These are phyloP conservation scores for Leptoteleia sp. DNA, from an alignment of 1,140 invertebrate species.

Conservation along the genomic window DNA sequence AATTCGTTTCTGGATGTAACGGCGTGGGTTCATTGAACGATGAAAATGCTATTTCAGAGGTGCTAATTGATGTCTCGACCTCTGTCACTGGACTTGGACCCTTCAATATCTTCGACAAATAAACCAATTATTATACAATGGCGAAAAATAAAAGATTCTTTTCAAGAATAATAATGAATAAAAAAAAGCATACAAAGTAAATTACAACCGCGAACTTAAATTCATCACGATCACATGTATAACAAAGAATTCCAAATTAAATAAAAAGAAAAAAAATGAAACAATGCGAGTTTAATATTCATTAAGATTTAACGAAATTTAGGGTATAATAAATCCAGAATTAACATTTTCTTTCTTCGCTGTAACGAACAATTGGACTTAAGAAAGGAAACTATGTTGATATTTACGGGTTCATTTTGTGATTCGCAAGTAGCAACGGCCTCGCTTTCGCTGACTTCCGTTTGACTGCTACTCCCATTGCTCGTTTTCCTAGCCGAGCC, in stretches of 20 bases:
- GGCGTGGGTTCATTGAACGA: slow-evolving; percentile 40
- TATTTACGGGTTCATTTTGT: slow-evolving; percentile 70
- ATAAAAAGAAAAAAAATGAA: too few relatives aligned
- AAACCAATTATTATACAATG: slow-evolving; percentile 37
- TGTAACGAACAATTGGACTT: too few relatives aligned
- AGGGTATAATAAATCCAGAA: too few relatives aligned
- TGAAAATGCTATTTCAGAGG: slow-evolving; percentile 35
- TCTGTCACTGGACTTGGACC: slow-evolving; percentile 70
- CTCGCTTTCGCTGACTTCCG: slow-evolving; percentile 75
- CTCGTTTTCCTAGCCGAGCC: slow-evolving; percentile 87
- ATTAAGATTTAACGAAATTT: too few relatives aligned
- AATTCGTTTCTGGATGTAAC: slow-evolving; percentile 82
- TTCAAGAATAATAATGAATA: neutral
- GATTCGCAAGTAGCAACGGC: slow-evolving; percentile 56
- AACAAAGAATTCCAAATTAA: too few relatives aligned
- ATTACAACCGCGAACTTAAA: too few relatives aligned
- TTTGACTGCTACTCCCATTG: slow-evolving; percentile 76
- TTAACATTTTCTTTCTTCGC: too few relatives aligned
- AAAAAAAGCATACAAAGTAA: too few relatives aligned
- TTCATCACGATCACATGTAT: too few relatives aligned
- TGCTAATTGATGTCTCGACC: slow-evolving; percentile 59
- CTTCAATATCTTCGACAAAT: slow-evolving; percentile 69
- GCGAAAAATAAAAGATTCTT: slow-evolving; percentile 4
- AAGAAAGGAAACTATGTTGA: too few relatives aligned
- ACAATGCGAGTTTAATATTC: too few relatives aligned